Base-by-base conservation (phyloP, 1,140 invertebrate species). In the Scylla paramamosain region DNA sequence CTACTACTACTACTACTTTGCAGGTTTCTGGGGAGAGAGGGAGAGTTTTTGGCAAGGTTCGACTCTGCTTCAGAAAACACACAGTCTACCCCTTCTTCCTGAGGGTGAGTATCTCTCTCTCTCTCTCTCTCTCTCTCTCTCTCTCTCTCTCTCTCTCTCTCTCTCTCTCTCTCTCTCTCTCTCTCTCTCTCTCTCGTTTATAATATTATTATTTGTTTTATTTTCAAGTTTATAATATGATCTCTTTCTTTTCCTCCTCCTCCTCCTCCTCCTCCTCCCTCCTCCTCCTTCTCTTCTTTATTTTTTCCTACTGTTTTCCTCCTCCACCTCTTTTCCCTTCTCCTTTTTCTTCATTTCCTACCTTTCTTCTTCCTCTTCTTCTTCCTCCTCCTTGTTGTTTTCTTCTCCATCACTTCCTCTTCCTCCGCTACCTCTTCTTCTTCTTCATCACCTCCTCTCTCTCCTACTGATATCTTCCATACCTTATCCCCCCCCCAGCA, bases 1-100 rank as follows among this genome's bases (percentile, higher is more conserved):
- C 52, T 77, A 28, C 77, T 39, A 31, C 32, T 83, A 93, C 48
- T 83, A 86, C 77, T 93, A 93, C 48, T 28, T 86, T 48, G 16
- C 93, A 96, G 96, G 96, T n/a, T 94, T 96, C 45, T 95, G 95
- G 95, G 96, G 96, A 0, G 96, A 96, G 83, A 29, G 91, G 59
- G 96, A 96, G 25, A 92, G 95, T 25, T 95, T 94, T 48, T 31
- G 92, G 8, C 89, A 94, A 32, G 96, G 96, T 0, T 95, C 96
- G 20, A 96, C 96, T 10, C 46, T 96, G 20, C 20, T 96, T 46
- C 96, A 96, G 88, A 96, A 96, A 31, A 96, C 96, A 0, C 96
- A 96, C 91, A 96, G 95, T 29, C 92, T 86, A 20, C 96, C 96
- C 3, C 87, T 94, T 31, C 83, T 91, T 16, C 94, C 93, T 4